Conservation (phyloP, 2,113 vertebrate genomes). For the Orcinus orca region DNA sequence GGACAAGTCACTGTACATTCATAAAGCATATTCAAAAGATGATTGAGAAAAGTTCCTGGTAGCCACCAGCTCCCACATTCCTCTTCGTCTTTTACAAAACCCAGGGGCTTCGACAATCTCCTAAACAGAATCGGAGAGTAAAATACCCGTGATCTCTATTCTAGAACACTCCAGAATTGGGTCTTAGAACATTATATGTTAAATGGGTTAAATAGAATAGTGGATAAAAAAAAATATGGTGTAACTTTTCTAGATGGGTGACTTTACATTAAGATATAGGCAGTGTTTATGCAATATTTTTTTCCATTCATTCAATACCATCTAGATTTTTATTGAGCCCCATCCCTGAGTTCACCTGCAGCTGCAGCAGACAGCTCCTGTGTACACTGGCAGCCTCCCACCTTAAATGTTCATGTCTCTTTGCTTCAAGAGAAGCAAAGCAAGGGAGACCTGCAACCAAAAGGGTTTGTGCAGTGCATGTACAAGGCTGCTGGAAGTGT, state of each 20-base stretch:
- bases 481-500: neutral
- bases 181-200: neutral
- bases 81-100: neutral
- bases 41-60: neutral
- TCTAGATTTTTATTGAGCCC: neutral
- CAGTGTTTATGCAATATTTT: neutral
- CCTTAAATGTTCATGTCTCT: neutral
- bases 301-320: constrained; percentile 3
- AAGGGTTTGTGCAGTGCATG: neutral
- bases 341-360: neutral
- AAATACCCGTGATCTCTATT: neutral
- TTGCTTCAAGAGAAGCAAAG: neutral
- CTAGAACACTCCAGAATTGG: neutral
- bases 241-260: neutral
- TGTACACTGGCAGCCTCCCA: neutral
- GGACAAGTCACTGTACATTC: neutral
- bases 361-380: neutral
- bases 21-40: neutral
- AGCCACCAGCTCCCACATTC: neutral
- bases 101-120: neutral
- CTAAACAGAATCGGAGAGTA: neutral
- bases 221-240: neutral
- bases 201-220: neutral
- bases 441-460: neutral
- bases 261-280: neutral